Evolutionary conservation across 2,888 invertebrate species (phyloP).

Genomic region (Amiota mariae): DNA sequence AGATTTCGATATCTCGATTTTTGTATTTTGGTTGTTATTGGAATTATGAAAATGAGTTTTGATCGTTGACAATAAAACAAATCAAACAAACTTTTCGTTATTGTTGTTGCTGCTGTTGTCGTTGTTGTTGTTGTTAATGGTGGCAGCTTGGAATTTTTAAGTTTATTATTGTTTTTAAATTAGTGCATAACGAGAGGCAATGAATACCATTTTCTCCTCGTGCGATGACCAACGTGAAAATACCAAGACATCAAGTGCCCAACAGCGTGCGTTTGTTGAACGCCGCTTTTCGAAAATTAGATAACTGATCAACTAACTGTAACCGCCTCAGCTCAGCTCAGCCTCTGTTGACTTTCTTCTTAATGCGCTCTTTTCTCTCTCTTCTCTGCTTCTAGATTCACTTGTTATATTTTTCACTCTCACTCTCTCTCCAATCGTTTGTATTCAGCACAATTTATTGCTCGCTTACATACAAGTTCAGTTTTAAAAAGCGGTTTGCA

Average conservation of each 20-base stretch:
- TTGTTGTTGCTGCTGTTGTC: constrained; percentile 3
- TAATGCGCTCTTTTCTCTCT: constrained; percentile 4
- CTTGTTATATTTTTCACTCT: not conserved
- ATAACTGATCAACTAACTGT: constrained; percentile 1
- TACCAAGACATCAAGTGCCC: not conserved
- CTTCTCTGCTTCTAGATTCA: not conserved
- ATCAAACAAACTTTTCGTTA: not conserved
- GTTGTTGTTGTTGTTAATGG: not conserved
- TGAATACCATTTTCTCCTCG: constrained; percentile 15
- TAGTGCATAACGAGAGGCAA: not conserved
- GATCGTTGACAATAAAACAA: not conserved
- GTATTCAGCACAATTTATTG: not conserved
- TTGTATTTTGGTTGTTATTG: not conserved
- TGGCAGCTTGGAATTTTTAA: not conserved
- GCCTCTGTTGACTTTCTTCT: not conserved
- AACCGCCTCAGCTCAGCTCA: not conserved
- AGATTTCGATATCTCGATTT: not conserved
- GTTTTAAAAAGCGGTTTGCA: constrained; percentile 53
- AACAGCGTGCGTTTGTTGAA: not conserved
- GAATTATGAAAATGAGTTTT: constrained; percentile 8
- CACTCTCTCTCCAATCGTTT: constrained; percentile 5
- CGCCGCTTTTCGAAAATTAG: not conserved
- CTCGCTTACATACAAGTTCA: constrained; percentile 35
- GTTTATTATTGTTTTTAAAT: constrained; percentile 20
- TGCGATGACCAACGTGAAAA: too few species aligned